Percentiles rank a stretch among this genome's conserved stretches.
phyloP scores from a whole-genome alignment of 2,888 invertebrate species.

The Aricia artaxerxes region DNA sequence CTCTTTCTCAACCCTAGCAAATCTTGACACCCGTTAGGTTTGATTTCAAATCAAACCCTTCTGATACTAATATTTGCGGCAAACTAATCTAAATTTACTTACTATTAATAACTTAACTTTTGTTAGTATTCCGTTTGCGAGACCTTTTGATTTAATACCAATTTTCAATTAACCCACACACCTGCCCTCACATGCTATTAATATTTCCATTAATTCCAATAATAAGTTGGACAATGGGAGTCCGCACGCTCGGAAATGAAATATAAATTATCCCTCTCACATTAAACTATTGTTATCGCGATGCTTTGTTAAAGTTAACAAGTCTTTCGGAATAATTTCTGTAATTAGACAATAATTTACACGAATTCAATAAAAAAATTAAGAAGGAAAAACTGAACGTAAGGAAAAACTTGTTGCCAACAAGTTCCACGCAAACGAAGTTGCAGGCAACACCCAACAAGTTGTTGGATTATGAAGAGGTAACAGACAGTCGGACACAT shows the following conservation, averaged over 20 bases:
- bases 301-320: slow-evolving; percentile 56
- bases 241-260: slow-evolving; percentile 18
- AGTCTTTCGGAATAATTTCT: slow-evolving; percentile 24
- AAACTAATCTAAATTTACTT: background rate
- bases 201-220: slow-evolving; percentile 24
- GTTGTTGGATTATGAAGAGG: no score
- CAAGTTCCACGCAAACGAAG: no score
- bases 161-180: background rate
- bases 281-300: slow-evolving; percentile 51
- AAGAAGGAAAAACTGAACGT: no score
- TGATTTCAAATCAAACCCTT: background rate
- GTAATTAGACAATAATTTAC: background rate
- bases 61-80: background rate
- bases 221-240: slow-evolving; percentile 17
- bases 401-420: no score
- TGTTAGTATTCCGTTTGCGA: background rate
- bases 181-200: background rate
- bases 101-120: background rate
- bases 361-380: background rate
- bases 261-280: slow-evolving; percentile 44
- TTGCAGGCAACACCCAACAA: no score
- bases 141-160: slow-evolving; percentile 13
- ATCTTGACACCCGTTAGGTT: background rate
- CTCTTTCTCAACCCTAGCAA: no score
- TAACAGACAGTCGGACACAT: no score